Percentiles rank a stretch among this genome's conserved stretches.
phyloP scores from a whole-genome alignment of 2,888 invertebrate species.

The Sicus ferrugineus region DNA sequence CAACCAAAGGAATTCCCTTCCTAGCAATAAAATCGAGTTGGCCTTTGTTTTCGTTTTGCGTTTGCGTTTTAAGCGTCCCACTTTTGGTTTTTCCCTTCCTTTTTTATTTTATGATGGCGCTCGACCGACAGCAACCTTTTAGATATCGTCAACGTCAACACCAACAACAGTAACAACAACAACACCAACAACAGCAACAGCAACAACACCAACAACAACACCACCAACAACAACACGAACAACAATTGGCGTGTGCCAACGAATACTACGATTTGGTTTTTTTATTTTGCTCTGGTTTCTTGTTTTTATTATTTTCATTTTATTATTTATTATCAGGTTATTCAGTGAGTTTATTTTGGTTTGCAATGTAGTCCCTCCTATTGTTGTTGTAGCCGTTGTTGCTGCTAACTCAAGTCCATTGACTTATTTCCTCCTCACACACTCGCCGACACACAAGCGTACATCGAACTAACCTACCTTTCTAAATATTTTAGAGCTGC shows the following conservation, averaged over 20 bases:
- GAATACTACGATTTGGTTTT: constrained; percentile 7
- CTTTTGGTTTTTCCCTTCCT: neutral
- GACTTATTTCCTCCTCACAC: constrained; percentile 7
- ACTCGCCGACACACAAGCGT: constrained; percentile 12
- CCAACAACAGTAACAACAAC: constrained; percentile 17
- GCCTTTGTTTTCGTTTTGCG: constrained; percentile 22
- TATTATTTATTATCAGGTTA: constrained; percentile 16
- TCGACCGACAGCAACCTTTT: constrained; percentile 11
- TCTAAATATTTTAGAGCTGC: constrained; percentile 15
- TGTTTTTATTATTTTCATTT: constrained; percentile 18
- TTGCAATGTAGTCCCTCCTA: neutral
- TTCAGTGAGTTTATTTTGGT: constrained; percentile 12
- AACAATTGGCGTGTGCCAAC: constrained; percentile 26
- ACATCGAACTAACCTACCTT: constrained; percentile 22
- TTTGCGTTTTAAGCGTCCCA: neutral
- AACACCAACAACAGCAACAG: constrained; percentile 6
- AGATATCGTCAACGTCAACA: neutral
- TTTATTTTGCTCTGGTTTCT: constrained; percentile 20
- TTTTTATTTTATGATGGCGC: constrained; percentile 14
- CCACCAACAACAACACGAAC: too few relatives aligned
- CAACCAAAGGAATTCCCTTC: constrained; percentile 24
- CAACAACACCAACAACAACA: too few relatives aligned
- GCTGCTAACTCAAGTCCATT: constrained; percentile 18
- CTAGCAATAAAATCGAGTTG: constrained; percentile 7
- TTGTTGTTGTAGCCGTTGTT: constrained; percentile 11